Evolutionary conservation across 2,888 invertebrate genomes (phyloP), one percentile per base, ranked within the genome.

Genomic region (Chrysotoxum bicinctum): DNA sequence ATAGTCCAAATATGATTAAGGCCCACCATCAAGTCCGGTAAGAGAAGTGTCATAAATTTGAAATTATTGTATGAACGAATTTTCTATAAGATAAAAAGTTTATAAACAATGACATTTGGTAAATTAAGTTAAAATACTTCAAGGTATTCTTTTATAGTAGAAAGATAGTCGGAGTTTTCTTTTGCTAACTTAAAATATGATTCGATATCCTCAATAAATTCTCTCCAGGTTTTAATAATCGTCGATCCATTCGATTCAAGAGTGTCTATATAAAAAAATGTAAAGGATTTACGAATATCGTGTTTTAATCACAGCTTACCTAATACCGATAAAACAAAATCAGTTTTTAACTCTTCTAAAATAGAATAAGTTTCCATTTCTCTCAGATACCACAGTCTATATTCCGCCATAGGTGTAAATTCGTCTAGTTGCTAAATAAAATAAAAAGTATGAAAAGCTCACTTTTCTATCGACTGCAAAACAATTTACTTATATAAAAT

Each of bases 1-100:
- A 98, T 94, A 64, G 98, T 96, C 98, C 98, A 98, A 89, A 98
- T 96, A 94, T 98, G 96, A 88, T 96, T 95, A 45, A 98, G 91
- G 1, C 97, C 96, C 87, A 97, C 96, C 93, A 97, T 96, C 84
- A 98, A 92, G 75, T 95, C 94, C 0, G 96, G 96, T 30, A 98
- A 93, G 6, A 95, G 94, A 48, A 96, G 95, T 12, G 94, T 93
- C 21, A 97, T 95, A 90, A 94, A 94, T 74, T 94, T 93, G 80
- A 97, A 95, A 30, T 95, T 94, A 0, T 94, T 94, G 37, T 95
- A 94, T 78, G 94, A 94, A 84, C 95, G 94, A 80, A 97, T 94
- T 81, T 95, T 94, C 95, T 96, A 84, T n/a, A 88, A 82, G 73
- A n/a, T 16, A 37, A 12, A 68, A 10, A 54, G 8, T 58, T 35